Evolutionary conservation across 2,888 invertebrate species (phyloP).

Genomic region (Dasysyrphus tricinctus): DNA sequence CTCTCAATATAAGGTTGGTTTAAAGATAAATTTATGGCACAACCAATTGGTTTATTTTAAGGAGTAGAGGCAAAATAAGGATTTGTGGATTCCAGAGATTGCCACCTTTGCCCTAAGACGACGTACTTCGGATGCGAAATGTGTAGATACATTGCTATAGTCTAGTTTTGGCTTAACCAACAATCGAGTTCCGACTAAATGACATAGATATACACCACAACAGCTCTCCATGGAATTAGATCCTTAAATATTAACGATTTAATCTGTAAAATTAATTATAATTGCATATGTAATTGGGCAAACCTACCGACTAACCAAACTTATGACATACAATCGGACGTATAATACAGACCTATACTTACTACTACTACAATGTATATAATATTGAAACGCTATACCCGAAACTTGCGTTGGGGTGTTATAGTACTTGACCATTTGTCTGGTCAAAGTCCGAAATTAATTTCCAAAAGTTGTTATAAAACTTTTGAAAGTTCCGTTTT

Average conservation of each 20-base stretch:
- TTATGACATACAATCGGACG: constrained; percentile 49
- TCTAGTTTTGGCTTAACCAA: neutral
- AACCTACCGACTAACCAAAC: constrained; percentile 19
- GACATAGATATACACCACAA: constrained; percentile 57
- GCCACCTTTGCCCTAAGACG: neutral
- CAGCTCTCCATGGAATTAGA: constrained; percentile 57
- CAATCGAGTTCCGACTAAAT: constrained; percentile 24
- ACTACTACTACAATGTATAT: neutral
- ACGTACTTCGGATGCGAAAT: constrained; percentile 1
- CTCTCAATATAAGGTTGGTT: too few species aligned
- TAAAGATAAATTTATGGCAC: too few species aligned
- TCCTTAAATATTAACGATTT: constrained; percentile 79
- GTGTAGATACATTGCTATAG: constrained; percentile 27
- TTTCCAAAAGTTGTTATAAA: constrained; percentile 54
- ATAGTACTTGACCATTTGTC: constrained; percentile 18
- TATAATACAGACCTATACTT: neutral
- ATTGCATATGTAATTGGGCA: constrained; percentile 75
- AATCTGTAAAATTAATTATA: constrained; percentile 81
- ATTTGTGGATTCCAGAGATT: neutral
- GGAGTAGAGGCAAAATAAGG: too few species aligned
- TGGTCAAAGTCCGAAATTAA: constrained; percentile 53
- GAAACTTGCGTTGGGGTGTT: neutral
- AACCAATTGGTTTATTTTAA: too few species aligned
- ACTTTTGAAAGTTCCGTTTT: constrained; percentile 57
- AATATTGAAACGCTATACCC: neutral